Conservation (phyloP, 1,140 invertebrate genomes). For the Branchinecta lindahli region DNA sequence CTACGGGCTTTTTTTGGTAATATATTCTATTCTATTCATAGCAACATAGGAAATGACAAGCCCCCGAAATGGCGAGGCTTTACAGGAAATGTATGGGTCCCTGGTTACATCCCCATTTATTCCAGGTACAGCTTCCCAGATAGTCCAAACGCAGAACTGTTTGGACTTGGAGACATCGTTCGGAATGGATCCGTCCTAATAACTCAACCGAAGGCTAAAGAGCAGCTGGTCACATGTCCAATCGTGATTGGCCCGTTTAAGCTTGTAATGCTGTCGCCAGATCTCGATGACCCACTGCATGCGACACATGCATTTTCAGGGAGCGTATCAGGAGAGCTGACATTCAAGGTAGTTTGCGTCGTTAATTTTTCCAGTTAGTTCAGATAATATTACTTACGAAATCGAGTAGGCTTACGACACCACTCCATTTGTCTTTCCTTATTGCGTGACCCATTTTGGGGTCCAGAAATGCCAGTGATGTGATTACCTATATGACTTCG, state of each 20-base stretch:
- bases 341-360: not conserved
- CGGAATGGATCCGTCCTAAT: not conserved
- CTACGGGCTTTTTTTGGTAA: too few species aligned
- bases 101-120: not conserved
- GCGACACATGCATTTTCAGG: not conserved
- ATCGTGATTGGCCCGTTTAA: not conserved
- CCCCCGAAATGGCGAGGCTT: too few species aligned
- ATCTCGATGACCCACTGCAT: not conserved
- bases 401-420: too few species aligned
- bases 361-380: too few species aligned
- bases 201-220: not conserved
- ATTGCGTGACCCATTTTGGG: too few species aligned
- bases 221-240: not conserved
- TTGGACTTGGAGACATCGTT: not conserved
- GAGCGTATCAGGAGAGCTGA: not conserved
- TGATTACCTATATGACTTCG: too few species aligned
- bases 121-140: not conserved
- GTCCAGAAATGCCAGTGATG: too few species aligned
- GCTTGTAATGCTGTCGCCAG: not conserved
- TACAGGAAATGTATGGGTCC: too few species aligned
- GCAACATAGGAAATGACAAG: too few species aligned
- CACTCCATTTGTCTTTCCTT: too few species aligned
- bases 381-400: too few species aligned
- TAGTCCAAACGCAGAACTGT: not conserved
- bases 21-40: too few species aligned